Base-by-base conservation (phyloP, 2,797 vertebrate genomes). In the Eulemur mongoz region DNA sequence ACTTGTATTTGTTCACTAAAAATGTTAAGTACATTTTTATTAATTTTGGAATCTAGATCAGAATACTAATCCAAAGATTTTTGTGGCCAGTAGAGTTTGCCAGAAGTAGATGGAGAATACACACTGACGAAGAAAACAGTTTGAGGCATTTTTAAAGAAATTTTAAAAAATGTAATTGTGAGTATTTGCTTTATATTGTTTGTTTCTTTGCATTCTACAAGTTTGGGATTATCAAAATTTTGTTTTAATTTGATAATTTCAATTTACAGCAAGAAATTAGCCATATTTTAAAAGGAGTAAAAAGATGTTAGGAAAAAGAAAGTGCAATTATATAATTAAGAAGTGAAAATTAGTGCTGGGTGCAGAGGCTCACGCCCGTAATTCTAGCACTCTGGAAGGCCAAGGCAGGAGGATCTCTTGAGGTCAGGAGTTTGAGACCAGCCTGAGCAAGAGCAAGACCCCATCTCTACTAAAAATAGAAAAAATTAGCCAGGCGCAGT, bases 41-140 rank as follows among this genome's bases (percentile, higher is more conserved):
- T 91, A n/a, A 85, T 92, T 94, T 80, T 80, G 14, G 43, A 67
- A 52, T 79, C 84, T 73, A 50, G 35, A 35, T 89, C 14, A 92
- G 5, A 84, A 67, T 84, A 76, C 40, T 43, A 45, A 94, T 35
- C 43, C 48, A 92, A 18, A 94, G 52, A 89, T 79, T 72, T 84
- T 92, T 92, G 40, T 94, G 40, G 72, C 32, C 23, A 63, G 0
- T 63, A 38, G 9, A n/a, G 27, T 83, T 70, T 83, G 75, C 32
- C 78, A 76, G 50, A 57, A 14, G 54, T 23, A 61, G 20, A 81
- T 35, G 23, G 38, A 69, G 27, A 87, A 50, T 59, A 48, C 18
- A 90, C 45, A 87, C 22, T 27, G 15, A 22, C 35, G 45, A 80
- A 61, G 65, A 69, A 89, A 69, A 57, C 72, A 72, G 13, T 75